Conservation (phyloP, 2,888 invertebrate species). For the Atherix ibis region DNA sequence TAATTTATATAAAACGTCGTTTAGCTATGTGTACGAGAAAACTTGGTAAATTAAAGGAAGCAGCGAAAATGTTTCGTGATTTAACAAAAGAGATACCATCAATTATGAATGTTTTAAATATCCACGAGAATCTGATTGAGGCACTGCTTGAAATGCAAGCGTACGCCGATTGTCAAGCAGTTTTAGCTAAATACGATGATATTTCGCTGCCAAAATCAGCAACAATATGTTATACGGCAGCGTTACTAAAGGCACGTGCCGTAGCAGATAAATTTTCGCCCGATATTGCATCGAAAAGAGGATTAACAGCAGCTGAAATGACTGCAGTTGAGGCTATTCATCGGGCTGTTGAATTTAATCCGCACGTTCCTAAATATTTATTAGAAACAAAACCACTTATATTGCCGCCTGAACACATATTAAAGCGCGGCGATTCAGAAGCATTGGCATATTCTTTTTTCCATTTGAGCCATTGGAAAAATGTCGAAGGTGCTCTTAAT, state of each 20-base stretch:
- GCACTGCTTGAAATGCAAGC: constrained; percentile 88
- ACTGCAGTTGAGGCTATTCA: constrained; percentile 89
- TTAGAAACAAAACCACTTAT: constrained; percentile 90
- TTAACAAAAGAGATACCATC: constrained; percentile 92
- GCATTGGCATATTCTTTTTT: constrained; percentile 94
- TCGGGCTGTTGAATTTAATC: constrained; percentile 93
- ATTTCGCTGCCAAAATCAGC: constrained; percentile 89
- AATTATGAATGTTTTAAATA: constrained; percentile 81
- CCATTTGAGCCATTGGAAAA: constrained; percentile 92
- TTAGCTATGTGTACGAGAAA: constrained; percentile 96
- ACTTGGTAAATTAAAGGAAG: constrained; percentile 84
- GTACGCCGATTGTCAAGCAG: constrained; percentile 90
- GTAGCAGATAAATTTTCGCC: constrained; percentile 84
- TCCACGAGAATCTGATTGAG: constrained; percentile 94
- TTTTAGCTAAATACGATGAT: constrained; percentile 82
- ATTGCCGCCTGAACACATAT: constrained; percentile 90
- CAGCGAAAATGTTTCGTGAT: constrained; percentile 92
- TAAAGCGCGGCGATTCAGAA: constrained; percentile 92
- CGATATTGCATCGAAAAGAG: constrained; percentile 68
- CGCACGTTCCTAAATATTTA: constrained; percentile 93
- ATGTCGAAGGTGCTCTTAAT: constrained; percentile 86
- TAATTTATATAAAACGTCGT: constrained; percentile 86
- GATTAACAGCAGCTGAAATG: constrained; percentile 74
- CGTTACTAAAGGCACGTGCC: constrained; percentile 76
- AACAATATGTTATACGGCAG: constrained; percentile 87